A percentile compares a stretch with the other conserved stretches of the same genome.
These are phyloP conservation scores for Shinisaurus crocodilurus DNA, from an alignment of 2,113 vertebrate genomes.

Conservation along the genomic window DNA sequence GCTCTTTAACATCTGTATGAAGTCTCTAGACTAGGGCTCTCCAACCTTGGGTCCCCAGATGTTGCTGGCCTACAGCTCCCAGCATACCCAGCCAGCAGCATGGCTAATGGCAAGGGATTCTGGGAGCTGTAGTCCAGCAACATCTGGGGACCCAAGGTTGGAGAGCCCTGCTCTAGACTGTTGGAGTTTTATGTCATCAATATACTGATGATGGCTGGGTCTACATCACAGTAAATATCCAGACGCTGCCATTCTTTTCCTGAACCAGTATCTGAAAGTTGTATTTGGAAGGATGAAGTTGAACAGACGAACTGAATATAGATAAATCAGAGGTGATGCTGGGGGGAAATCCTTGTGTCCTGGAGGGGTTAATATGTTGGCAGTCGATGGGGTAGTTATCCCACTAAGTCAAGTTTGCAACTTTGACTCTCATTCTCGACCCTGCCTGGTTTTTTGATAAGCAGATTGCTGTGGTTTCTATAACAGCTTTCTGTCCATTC, in stretches of 20 bases:
- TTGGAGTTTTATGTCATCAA: background rate
- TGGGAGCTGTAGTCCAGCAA: too few species aligned
- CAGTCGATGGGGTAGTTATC: background rate
- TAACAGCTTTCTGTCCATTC: background rate
- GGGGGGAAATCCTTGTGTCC: background rate
- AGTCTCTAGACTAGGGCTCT: too few species aligned
- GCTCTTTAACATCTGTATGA: background rate
- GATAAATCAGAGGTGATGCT: background rate
- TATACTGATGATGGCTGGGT: background rate
- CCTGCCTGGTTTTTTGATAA: background rate
- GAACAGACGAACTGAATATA: background rate
- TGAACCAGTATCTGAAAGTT: background rate
- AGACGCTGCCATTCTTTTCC: background rate
- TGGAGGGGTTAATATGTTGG: background rate
- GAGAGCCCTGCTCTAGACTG: too few species aligned
- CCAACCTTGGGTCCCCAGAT: too few species aligned
- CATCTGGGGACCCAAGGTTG: too few species aligned
- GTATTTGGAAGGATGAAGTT: background rate
- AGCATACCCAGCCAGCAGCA: too few species aligned
- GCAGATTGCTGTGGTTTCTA: background rate
- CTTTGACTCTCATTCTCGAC: background rate
- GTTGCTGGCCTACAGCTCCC: too few species aligned
- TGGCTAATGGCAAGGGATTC: too few species aligned
- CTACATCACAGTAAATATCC: background rate
- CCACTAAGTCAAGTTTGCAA: background rate